phyloP scores from a whole-genome alignment of 2,797 vertebrate genomes.

The Siniperca obscura region DNA sequence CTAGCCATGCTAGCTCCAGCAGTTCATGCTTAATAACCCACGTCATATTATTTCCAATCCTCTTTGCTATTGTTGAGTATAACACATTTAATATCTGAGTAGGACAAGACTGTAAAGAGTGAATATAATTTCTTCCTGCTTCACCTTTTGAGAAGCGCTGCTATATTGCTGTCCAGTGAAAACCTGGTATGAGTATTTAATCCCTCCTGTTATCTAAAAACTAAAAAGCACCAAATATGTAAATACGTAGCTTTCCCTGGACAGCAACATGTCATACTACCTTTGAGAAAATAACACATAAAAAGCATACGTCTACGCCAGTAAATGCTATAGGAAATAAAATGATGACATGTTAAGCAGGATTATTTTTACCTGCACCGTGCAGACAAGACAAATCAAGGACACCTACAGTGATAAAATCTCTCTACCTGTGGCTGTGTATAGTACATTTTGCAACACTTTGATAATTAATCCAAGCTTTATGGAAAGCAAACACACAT shows the following conservation, averaged over 20 bases:
- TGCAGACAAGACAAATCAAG: neutral
- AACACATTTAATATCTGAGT: neutral
- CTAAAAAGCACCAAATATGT: neutral
- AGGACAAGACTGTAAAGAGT: neutral
- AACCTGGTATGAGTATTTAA: neutral
- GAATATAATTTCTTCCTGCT: neutral
- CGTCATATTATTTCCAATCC: neutral
- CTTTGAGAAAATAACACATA: neutral
- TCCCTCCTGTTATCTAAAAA: no score
- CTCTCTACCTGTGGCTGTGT: neutral
- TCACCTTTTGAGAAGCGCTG: neutral
- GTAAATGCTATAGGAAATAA: neutral
- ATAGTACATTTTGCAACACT: neutral
- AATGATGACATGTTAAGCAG: neutral
- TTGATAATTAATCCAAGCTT: neutral
- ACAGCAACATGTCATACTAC: neutral
- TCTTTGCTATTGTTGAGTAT: neutral
- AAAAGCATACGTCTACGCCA: neutral
- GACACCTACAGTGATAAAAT: neutral
- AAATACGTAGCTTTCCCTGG: neutral
- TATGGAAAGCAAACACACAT: constrained; percentile 1
- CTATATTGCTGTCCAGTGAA: neutral
- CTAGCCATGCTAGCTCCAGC: neutral
- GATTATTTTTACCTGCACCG: neutral
- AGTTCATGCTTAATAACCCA: neutral